Conservation (phyloP, 2,797 vertebrate species). For the Babyrousa celebensis region DNA sequence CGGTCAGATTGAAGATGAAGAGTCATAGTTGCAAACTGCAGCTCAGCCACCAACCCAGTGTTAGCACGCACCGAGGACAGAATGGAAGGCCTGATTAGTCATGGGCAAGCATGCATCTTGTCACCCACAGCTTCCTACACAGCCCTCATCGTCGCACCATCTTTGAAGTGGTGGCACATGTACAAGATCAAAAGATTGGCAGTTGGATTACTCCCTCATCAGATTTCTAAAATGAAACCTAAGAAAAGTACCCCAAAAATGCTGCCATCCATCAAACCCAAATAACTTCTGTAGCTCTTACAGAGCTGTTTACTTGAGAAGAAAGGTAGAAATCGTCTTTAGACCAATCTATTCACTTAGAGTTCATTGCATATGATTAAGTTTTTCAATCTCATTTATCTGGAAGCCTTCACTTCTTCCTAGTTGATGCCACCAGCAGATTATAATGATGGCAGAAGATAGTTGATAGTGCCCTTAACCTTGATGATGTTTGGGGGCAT, state of each 20-base stretch:
- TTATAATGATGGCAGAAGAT: background rate
- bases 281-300: background rate
- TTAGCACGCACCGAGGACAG: background rate
- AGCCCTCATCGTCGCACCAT: background rate
- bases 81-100: background rate
- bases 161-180: background rate
- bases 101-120: background rate
- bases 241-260: background rate
- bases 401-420: background rate
- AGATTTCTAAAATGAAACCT: background rate
- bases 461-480: background rate
- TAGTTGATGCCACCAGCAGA: background rate
- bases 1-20: background rate
- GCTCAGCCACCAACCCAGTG: background rate
- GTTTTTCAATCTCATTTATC: background rate
- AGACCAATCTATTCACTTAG: background rate
- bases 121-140: background rate
- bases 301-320: background rate
- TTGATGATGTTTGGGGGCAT: background rate
- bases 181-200: background rate
- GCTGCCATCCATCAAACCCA: background rate
- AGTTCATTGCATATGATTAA: background rate
- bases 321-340: background rate
- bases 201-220: background rate
- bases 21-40: background rate